Percentiles rank a stretch among this genome's conserved stretches.
phyloP scores from a whole-genome alignment of 2,888 invertebrate species.

The Tribolium freemani region DNA sequence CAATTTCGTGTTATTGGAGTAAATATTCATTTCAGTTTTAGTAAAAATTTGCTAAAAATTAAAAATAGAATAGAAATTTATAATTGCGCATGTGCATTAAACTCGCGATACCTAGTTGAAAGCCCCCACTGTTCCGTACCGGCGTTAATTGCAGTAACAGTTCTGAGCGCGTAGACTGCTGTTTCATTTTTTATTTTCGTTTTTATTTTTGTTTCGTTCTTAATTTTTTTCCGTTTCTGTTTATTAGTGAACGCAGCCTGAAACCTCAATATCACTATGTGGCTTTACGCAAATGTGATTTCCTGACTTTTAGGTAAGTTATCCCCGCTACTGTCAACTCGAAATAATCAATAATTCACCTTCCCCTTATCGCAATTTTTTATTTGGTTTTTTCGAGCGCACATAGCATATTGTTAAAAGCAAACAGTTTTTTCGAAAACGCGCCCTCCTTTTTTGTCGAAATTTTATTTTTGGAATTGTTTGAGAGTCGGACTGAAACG shows the following conservation, averaged over 20 bases:
- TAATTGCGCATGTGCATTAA: slow-evolving; percentile 35
- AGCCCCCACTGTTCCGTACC: slow-evolving; percentile 37
- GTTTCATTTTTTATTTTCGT: slow-evolving; percentile 38
- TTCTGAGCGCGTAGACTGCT: slow-evolving; percentile 39
- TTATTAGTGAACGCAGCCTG: slow-evolving; percentile 25
- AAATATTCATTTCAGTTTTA: slow-evolving; percentile 28
- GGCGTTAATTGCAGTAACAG: slow-evolving; percentile 44
- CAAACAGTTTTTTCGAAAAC: not conserved
- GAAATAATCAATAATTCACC: slow-evolving; percentile 37
- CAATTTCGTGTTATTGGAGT: slow-evolving; percentile 27
- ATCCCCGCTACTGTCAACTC: slow-evolving; percentile 7
- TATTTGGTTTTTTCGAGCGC: slow-evolving; percentile 2
- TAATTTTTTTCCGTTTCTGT: slow-evolving; percentile 34
- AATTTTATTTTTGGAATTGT: slow-evolving; percentile 17
- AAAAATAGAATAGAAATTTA: slow-evolving; percentile 45
- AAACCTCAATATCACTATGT: slow-evolving; percentile 6
- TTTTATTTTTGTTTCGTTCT: slow-evolving; percentile 41
- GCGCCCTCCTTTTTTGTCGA: slow-evolving; percentile 1
- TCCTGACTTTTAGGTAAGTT: slow-evolving; percentile 27
- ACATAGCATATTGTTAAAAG: not conserved
- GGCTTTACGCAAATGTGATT: slow-evolving; percentile 13
- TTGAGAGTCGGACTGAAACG: slow-evolving; percentile 3
- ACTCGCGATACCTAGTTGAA: slow-evolving; percentile 29
- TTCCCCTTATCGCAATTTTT: slow-evolving; percentile 20
- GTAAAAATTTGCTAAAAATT: slow-evolving; percentile 46